Evolutionary conservation across 2,888 invertebrate species (phyloP), one percentile per base, ranked within the genome.

Genomic region (Dicranocentrus wangi): DNA sequence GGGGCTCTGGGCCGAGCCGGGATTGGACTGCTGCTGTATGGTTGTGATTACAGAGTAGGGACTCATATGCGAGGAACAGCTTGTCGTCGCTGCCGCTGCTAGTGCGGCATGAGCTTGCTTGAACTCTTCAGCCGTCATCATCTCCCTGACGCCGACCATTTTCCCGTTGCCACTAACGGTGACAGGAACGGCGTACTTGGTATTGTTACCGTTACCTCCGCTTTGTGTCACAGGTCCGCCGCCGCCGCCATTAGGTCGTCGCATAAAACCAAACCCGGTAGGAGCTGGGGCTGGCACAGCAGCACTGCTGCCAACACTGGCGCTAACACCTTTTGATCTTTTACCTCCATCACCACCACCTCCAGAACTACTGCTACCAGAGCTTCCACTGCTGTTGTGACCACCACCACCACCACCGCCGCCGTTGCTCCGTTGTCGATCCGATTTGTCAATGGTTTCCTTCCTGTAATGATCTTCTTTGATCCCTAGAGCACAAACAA

Each of bases 391-490:
- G 13, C 84, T 79, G 32, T 21, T 61, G 10, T 61, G 61, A 55
- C 25, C 55, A n/a, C 47, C 47, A 39, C n/a, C n/a, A 39, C 77
- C 81, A 25, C 73, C 63, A 21, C 80, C 70, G 10, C 72, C 73
- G 19, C 82, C 81, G 61, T 81, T 82, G 5, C 82, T 72, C 32
- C 83, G 51, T 10, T 75, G 65, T 19, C 69, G 21, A n/a, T 53
- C 39, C 7, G n/a, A 65, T 21, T 42, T 70, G 70, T 72, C 71
- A 19, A 61, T 27, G 5, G 39, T 43, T 28, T 81, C 70, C 58
- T 70, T 65, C 10, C 84, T 83, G 60, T 83, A 83, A 69, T 84
- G 83, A 70, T 86, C 86, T 51, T 86, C 87, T 78, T 87, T 86
- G 82, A 86, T 82, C 25, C 87, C 87, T 84, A 77, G 10, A 70